A percentile compares a stretch with the other conserved stretches of the same genome.
Evolutionary conservation across 1,140 invertebrate genomes (phyloP).

Genomic region (Calliopsis andreniformis): DNA sequence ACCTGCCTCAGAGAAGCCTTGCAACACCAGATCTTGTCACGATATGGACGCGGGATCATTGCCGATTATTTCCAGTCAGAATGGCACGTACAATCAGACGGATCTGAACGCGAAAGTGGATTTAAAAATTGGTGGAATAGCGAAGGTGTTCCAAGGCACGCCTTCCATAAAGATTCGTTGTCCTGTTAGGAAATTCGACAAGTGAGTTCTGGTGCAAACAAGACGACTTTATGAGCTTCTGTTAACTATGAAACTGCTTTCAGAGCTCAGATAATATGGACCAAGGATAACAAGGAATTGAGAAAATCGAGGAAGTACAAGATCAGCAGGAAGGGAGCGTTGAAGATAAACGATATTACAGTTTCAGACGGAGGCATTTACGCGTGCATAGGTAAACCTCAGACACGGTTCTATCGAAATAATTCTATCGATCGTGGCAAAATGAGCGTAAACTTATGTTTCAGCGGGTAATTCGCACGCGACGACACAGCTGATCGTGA

Average conservation of each 20-base stretch:
- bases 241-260: constrained; percentile 1
- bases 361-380: constrained; percentile 91
- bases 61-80: constrained; percentile 79
- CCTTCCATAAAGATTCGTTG: constrained; percentile 93
- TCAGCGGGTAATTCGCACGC: constrained; percentile 87
- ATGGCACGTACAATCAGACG: constrained; percentile 90
- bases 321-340: constrained; percentile 92
- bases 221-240: not conserved
- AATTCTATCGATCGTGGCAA: not conserved
- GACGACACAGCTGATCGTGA: constrained; percentile 87
- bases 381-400: constrained; percentile 86
- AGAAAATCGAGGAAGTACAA: constrained; percentile 89
- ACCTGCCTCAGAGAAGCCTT: constrained; percentile 88
- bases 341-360: constrained; percentile 90
- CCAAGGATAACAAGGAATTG: constrained; percentile 88
- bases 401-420: not conserved
- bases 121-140: constrained; percentile 91
- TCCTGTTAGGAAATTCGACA: constrained; percentile 91
- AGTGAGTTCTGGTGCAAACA: constrained; percentile 79
- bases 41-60: constrained; percentile 66
- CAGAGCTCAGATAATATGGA: constrained; percentile 88
- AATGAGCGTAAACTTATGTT: constrained; percentile 28
- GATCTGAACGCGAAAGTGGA: constrained; percentile 89
- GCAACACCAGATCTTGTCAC: constrained; percentile 89
- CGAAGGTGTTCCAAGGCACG: constrained; percentile 92